phyloP scores from a whole-genome alignment of 1,140 invertebrate genomes.

The Atopsyche davidsoni region DNA sequence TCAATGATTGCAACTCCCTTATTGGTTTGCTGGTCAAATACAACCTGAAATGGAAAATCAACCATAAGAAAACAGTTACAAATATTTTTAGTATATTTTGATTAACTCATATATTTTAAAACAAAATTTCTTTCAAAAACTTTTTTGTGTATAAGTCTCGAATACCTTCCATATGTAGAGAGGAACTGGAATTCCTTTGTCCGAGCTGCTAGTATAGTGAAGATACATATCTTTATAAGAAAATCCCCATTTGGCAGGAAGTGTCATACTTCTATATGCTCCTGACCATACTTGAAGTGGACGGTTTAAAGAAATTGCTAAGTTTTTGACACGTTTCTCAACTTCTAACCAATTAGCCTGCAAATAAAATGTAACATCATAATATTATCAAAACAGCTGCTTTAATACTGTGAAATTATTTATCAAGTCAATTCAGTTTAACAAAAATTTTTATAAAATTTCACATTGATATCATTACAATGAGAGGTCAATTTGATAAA shows the following conservation, averaged over 20 bases:
- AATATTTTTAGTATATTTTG: too few relatives aligned
- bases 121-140: neutral
- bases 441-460: neutral
- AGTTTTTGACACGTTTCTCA: slow-evolving; percentile 32
- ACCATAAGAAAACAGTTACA: neutral
- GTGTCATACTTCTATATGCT: slow-evolving; percentile 26
- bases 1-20: slow-evolving; percentile 36
- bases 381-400: neutral
- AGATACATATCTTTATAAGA: slow-evolving; percentile 28
- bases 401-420: neutral
- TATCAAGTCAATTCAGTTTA: neutral
- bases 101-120: neutral
- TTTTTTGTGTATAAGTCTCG: slow-evolving; percentile 2
- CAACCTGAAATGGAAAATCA: slow-evolving; percentile 32
- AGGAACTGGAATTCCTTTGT: slow-evolving; percentile 30
- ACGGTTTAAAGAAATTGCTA: slow-evolving; percentile 28
- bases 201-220: slow-evolving; percentile 21
- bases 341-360: slow-evolving; percentile 37
- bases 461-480: neutral
- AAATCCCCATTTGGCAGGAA: slow-evolving; percentile 24
- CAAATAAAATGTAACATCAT: slow-evolving; percentile 7
- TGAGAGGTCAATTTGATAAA: too few relatives aligned
- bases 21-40: slow-evolving; percentile 31
- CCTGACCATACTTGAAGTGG: slow-evolving; percentile 34
- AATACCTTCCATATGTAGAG: slow-evolving; percentile 41